Conservation (phyloP, 2,113 vertebrate species). For the Paracyprichromis sp. region DNA sequence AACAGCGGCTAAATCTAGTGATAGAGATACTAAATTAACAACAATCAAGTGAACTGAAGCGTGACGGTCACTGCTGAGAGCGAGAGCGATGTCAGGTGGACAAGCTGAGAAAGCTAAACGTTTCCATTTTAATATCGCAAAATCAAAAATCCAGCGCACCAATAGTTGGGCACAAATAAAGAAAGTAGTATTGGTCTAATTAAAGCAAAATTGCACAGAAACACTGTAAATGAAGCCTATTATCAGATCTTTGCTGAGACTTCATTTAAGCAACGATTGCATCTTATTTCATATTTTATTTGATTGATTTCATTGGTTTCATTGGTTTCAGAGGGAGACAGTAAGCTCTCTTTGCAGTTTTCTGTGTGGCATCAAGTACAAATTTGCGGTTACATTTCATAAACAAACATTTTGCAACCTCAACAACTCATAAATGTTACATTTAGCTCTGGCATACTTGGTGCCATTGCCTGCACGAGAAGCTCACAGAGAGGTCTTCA, state of each 20-base stretch:
- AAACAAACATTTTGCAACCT: slow-evolving; percentile 12
- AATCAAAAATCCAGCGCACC: not conserved
- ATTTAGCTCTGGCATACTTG: not conserved
- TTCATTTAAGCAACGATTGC: not conserved
- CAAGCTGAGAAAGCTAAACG: not conserved
- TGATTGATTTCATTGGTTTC: not conserved
- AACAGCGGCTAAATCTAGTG: not conserved
- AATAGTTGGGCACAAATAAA: rapidly evolving
- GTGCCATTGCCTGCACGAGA: not conserved
- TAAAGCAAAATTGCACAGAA: not conserved
- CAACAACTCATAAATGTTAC: not conserved
- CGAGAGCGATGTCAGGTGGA: not conserved
- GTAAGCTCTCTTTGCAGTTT: not conserved
- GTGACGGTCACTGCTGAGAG: not conserved
- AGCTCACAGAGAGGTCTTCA: not conserved
- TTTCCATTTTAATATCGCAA: rapidly evolving
- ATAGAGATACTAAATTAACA: not conserved
- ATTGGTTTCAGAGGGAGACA: not conserved
- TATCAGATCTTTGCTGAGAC: not conserved
- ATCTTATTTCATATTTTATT: not conserved
- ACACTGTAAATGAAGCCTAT: not conserved
- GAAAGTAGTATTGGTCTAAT: not conserved
- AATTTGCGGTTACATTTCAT: not conserved
- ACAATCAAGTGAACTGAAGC: not conserved
- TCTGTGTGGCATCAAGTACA: slow-evolving; percentile 1